Base-by-base conservation (phyloP, 2,888 invertebrate genomes). In the Phragmatobia fuliginosa region DNA sequence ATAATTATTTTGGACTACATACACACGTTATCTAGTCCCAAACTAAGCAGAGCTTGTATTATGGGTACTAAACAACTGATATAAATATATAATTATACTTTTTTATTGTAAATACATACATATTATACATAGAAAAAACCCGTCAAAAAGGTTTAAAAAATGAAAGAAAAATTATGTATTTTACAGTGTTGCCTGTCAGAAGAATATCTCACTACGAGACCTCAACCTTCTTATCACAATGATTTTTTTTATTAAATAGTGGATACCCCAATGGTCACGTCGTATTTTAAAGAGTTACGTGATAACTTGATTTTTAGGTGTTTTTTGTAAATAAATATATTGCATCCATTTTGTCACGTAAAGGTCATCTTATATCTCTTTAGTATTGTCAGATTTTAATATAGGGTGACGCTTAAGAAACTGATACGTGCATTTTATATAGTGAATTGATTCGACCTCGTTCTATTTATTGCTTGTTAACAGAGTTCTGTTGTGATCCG, bases 261-360 rank as follows among this genome's bases (percentile, higher is more conserved):
- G 71, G 74, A 72, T 71, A 81, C 67, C 72, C 83, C 82, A 87
- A 85, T 87, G 85, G 86, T 86, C 88, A 87, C 89, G 83, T 85
- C 84, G 75, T 80, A 75, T 74, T 64, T 71, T 70, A 75, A 77
- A 80, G 76, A 80, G 74, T 75, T 81, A 83, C 83, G 83, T 83
- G 81, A 80, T 84, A 84, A 84, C 84, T 84, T 84, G 79, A 68
- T 81, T 84, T 70, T 67, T 49, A 31, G 28, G 72, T 72, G 77
- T 83, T 80, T 78, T 70, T 60, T 21, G 11, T n/a, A 49, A 52
- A 25, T 72, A 68, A 75, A 75, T 79, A 80, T 67, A 73, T 75
- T 67, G 10, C 18, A 66, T 66, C 69, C 59, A 21, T 62, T 72
- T 68, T 75, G 78, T 85, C 84, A 84, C 85, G 85, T 76, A 70